A percentile compares a stretch with the other conserved stretches of the same genome.
phyloP scores from a whole-genome alignment of 2,888 invertebrate genomes.

The Bombylius discolor region DNA sequence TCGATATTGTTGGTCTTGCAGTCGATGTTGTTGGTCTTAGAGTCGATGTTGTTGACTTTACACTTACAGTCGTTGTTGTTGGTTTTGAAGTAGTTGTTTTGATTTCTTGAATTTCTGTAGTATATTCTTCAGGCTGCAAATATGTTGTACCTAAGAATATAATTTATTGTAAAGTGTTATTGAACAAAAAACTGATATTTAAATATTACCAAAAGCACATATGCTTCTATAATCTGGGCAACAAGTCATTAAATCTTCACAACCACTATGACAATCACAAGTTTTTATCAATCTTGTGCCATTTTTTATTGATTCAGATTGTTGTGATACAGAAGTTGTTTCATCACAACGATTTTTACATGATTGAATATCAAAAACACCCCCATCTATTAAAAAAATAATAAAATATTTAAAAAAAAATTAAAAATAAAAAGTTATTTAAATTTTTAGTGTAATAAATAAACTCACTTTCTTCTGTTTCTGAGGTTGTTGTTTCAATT shows the following conservation, averaged over 20 bases:
- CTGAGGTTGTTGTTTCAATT: not conserved
- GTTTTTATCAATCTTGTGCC: constrained; percentile 16
- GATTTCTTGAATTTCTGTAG: not conserved
- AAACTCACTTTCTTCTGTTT: not conserved
- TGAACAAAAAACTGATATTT: not conserved
- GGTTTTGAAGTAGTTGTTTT: not conserved
- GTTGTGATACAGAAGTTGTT: constrained; percentile 4
- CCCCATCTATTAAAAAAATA: constrained; percentile 8
- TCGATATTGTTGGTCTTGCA: too few relatives aligned
- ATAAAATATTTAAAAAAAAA: not conserved
- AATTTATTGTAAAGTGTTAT: not conserved
- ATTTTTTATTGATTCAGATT: not conserved
- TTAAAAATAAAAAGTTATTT: too few relatives aligned
- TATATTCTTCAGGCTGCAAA: not conserved
- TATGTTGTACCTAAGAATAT: too few relatives aligned
- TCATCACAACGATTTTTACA: constrained; percentile 41
- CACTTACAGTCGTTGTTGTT: not conserved
- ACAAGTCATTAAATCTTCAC: constrained; percentile 43
- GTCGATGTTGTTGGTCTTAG: too few relatives aligned
- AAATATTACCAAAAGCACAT: constrained; percentile 36
- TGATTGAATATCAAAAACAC: constrained; percentile 36
- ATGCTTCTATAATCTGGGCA: constrained; percentile 52
- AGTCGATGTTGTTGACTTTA: not conserved
- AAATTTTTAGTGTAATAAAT: too few relatives aligned
- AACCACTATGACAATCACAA: constrained; percentile 49